Conservation (phyloP, 2,113 vertebrate species). For the Otus sunia region DNA sequence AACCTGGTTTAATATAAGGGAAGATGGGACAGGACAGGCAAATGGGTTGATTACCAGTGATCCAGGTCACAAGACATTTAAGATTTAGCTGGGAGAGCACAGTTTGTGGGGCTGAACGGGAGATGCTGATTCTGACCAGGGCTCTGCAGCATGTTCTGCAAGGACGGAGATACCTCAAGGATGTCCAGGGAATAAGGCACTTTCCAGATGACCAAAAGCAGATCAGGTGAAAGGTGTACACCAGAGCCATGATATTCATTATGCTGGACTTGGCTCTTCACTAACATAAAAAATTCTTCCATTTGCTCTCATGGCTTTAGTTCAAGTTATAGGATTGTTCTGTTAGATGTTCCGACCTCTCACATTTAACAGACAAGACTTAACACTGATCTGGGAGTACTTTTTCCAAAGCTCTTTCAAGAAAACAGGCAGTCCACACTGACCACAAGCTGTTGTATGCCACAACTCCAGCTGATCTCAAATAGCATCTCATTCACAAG, state of each 20-base stretch:
- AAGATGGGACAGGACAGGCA: background rate
- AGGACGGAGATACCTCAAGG: background rate
- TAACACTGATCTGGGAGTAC: background rate
- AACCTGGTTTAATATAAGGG: background rate
- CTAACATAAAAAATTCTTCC: background rate
- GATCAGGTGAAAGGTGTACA: background rate
- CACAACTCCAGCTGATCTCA: background rate
- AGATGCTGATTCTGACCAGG: background rate
- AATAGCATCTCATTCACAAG: background rate
- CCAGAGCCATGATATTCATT: background rate
- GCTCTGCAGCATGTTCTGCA: background rate
- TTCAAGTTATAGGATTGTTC: background rate
- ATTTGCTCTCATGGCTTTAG: background rate
- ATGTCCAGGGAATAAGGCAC: background rate
- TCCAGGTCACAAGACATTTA: accelerated
- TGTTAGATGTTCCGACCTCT: background rate
- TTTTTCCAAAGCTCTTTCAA: background rate
- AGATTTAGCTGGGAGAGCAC: background rate
- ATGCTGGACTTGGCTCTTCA: background rate
- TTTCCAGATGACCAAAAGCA: background rate
- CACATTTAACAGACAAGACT: background rate
- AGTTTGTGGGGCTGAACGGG: background rate
- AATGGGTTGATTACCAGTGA: accelerated
- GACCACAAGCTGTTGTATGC: accelerated
- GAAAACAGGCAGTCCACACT: background rate